Evolutionary conservation across 1,140 invertebrate genomes (phyloP), one percentile per base, ranked within the genome.

Genomic region (Drosophila pectinifera): DNA sequence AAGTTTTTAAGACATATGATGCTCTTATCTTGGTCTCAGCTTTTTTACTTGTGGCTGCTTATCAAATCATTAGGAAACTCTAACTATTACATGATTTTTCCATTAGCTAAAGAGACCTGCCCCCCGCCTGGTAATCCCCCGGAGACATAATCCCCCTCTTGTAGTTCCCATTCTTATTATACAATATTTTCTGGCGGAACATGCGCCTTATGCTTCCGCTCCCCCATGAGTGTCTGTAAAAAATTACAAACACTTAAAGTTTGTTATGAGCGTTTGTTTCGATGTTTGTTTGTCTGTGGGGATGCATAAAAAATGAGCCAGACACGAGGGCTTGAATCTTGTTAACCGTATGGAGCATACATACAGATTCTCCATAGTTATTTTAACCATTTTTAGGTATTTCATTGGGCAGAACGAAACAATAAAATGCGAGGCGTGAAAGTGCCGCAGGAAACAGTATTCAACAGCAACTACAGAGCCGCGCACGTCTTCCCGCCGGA

Each of bases 241-340:
- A 86, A 82, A 82, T 83, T 63, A 70, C 70, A 82, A 83, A 73
- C 63, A 86, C 78, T 86, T 82, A 79, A 86, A 82, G 78, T 81
- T 81, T 65, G 64, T 75, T 58, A 72, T 69, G 65, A 74, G 38
- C 26, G 14, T 45, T 11, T 57, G 14, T 58, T 11, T 57, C 43
- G 20, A 43, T 74, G 42, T 41, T 42, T 54, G 41, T 46, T 3
- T 18, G 46, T 45, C 61, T 58, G 45, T 38, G 45, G 42, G 57
- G 49, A 42, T 67, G 74, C 82, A 86, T 83, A 75, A 84, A 65
- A 73, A 68, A 74, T 81, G 48, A 34, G 22, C 49, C 56, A 59
- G 36, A 58, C 39, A 36, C 57, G 67, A 55, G 56, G 49, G 45
- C 39, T 22, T 20, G 39, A 16, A 34, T 20, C 36, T 57, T 78